Evolutionary conservation across 2,888 invertebrate genomes (phyloP).

Genomic region (Stenoptilia bipunctidactyla): DNA sequence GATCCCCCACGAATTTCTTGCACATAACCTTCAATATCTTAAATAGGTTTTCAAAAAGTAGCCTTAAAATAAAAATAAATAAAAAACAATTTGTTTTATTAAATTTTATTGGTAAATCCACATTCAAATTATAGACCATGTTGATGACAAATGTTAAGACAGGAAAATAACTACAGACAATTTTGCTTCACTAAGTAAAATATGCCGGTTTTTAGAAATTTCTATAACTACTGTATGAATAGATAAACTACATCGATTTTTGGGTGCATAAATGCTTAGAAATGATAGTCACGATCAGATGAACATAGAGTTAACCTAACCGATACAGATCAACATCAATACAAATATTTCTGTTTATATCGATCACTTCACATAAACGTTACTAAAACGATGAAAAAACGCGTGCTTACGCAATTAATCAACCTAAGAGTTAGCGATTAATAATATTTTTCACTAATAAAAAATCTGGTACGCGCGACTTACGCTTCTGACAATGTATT

Average conservation of each 20-base stretch:
- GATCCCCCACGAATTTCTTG: too few relatives aligned
- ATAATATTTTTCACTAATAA: slow-evolving; percentile 22
- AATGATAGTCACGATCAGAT: slow-evolving; percentile 39
- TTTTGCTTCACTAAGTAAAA: slow-evolving; percentile 56
- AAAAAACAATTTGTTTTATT: not conserved
- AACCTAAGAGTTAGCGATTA: slow-evolving; percentile 18
- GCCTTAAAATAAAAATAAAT: not conserved
- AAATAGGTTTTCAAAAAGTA: too few relatives aligned
- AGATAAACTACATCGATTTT: slow-evolving; percentile 35
- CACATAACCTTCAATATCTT: too few relatives aligned
- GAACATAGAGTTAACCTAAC: too few relatives aligned
- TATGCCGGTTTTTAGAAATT: slow-evolving; percentile 61
- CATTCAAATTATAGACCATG: slow-evolving; percentile 69
- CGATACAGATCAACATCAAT: slow-evolving; percentile 63
- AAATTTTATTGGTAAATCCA: slow-evolving; percentile 68
- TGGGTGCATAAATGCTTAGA: slow-evolving; percentile 66
- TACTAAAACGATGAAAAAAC: slow-evolving; percentile 29
- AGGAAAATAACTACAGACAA: slow-evolving; percentile 56
- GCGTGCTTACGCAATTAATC: not conserved
- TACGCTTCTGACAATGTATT: not conserved
- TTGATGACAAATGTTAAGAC: slow-evolving; percentile 42
- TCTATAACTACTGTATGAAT: slow-evolving; percentile 56
- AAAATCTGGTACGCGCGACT: not conserved
- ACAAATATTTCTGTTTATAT: slow-evolving; percentile 61
- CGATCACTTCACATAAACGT: slow-evolving; percentile 54